Conservation (phyloP, 2,888 invertebrate genomes). For the Euzophera pinguis region DNA sequence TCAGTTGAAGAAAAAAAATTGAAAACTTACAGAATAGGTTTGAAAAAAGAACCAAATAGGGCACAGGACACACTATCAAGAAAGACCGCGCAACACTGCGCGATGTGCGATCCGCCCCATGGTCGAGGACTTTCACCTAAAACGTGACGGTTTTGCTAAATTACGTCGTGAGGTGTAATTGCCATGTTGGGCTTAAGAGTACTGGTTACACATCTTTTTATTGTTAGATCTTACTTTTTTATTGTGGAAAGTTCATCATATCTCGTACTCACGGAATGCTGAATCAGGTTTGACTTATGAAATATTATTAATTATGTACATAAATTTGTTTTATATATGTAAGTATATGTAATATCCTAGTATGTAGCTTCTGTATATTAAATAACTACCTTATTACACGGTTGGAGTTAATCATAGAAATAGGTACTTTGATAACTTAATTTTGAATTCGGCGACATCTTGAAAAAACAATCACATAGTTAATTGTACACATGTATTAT, state of each 20-base stretch:
- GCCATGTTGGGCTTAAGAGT: conserved; percentile 24
- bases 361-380: too few species aligned
- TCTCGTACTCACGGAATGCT: not conserved
- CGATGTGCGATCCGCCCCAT: not conserved
- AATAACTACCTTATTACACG: too few species aligned
- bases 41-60: conserved; percentile 8
- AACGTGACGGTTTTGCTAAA: conserved; percentile 40
- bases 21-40: not conserved
- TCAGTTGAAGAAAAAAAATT: not conserved
- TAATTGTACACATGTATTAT: too few species aligned
- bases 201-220: conserved; percentile 12
- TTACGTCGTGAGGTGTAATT: conserved; percentile 26
- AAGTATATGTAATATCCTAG: too few species aligned
- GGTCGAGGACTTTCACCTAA: conserved; percentile 22
- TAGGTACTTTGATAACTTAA: too few species aligned
- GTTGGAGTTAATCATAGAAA: too few species aligned
- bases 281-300: not conserved
- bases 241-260: not conserved
- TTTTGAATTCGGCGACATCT: too few species aligned
- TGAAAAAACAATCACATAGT: too few species aligned
- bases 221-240: conserved; percentile 1
- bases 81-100: conserved; percentile 8
- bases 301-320: too few species aligned
- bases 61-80: conserved; percentile 10
- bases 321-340: too few species aligned